Evolutionary conservation across 2,797 vertebrate genomes (phyloP), one percentile per base, ranked within the genome.

Genomic region (Sebastes taczanowskii): DNA sequence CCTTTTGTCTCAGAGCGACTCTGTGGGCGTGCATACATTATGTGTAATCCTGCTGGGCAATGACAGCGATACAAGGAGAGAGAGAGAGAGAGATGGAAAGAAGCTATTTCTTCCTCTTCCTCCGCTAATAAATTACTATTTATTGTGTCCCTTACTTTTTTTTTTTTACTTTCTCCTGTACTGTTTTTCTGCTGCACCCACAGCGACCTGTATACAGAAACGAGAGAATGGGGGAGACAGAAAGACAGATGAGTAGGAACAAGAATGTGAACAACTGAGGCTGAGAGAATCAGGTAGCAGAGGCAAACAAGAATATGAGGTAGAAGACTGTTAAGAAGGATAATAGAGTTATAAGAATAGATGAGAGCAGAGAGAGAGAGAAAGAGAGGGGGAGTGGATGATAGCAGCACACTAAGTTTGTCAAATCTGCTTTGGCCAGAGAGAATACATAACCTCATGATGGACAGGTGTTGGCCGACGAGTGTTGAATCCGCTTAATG

Each of bases 21-120:
- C 85, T 90, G 92, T 92, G 92, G 92, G 89, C 83, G 89, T 92
- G 90, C 91, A 93, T 92, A 90, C 67, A 93, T 92, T 91, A 91
- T 80, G 61, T 76, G 59, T 89, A 90, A 86, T 91, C 90, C 87
- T 87, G 79, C 81, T 64, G 56, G 83, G 86, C 82, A 86, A 81
- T 78, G 59, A 80, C 62, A 83, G 71, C 13, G 55, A 86, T 83
- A 81, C 80, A 84, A 72, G 71, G 63, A 82, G 60, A 67, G 25
- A 25, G 25, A 25, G 25, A 25, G 34, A 87, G 38, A 42, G 38
- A 16, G 38, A 68, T 56, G 34, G 69, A 88, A 82, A 82, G 73
- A 80, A 71, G 18, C 38, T 56, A 72, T 86, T 84, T 85, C 81
- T 63, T 71, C 65, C 16, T 72, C 76, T 64, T 77, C 52, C 42